Percentiles rank a stretch among this genome's conserved stretches.
Conservation (phyloP, 2,797 vertebrate genomes). For the Poeciliopsis paucimaculata region DNA sequence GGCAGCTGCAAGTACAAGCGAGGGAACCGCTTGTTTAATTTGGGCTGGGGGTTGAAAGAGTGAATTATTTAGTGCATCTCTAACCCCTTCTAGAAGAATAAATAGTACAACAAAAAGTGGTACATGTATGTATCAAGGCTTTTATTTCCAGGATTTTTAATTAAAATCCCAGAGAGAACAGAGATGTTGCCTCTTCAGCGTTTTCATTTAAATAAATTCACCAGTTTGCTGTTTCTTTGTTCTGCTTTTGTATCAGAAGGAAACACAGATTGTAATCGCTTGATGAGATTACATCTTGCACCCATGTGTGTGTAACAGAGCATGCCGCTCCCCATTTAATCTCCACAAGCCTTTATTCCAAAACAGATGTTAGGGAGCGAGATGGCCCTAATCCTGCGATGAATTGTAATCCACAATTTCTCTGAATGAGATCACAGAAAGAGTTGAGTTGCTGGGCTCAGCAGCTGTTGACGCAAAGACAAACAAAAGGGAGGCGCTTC, state of each 20-base stretch:
- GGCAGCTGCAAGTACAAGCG: not conserved
- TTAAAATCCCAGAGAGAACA: constrained; percentile 23
- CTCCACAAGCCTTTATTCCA: constrained; percentile 61
- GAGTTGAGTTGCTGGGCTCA: constrained; percentile 46
- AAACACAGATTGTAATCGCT: constrained; percentile 70
- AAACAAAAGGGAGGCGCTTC: not conserved
- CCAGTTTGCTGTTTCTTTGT: constrained; percentile 40
- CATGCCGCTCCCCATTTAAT: constrained; percentile 62
- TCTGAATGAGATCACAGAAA: constrained; percentile 54
- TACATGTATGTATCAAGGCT: constrained; percentile 1
- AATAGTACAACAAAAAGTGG: not conserved
- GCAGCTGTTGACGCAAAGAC: constrained; percentile 26
- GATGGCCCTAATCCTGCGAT: constrained; percentile 70
- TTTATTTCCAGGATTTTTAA: constrained; percentile 30
- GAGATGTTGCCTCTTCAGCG: constrained; percentile 16
- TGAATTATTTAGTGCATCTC: not conserved
- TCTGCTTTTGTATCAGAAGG: constrained; percentile 40
- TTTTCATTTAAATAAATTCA: constrained; percentile 20
- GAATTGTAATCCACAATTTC: constrained; percentile 63
- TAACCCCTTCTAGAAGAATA: constrained; percentile 8
- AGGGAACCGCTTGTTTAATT: not conserved
- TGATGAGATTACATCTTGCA: constrained; percentile 77
- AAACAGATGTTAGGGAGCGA: constrained; percentile 68
- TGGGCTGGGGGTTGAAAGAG: not conserved
- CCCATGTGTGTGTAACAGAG: constrained; percentile 72